These are phyloP conservation scores for Rhabditophanes sp. DNA, from an alignment of 2,888 invertebrate genomes.

Conservation along the genomic window DNA sequence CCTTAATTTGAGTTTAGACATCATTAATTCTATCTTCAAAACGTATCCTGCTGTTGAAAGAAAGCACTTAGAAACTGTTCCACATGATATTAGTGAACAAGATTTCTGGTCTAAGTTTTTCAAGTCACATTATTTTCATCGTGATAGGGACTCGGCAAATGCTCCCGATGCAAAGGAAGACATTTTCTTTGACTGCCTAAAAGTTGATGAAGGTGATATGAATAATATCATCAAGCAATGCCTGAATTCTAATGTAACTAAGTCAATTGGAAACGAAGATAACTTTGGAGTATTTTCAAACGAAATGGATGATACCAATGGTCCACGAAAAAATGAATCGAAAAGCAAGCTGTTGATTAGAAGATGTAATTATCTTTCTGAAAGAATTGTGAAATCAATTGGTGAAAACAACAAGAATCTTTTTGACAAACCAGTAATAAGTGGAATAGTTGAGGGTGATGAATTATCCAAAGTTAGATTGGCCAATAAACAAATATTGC, in stretches of 20 bases:
- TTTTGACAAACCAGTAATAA: neutral
- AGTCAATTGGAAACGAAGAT: slow-evolving; percentile 6
- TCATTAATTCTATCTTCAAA: slow-evolving; percentile 92
- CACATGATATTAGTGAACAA: slow-evolving; percentile 76
- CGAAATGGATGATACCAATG: slow-evolving; percentile 7
- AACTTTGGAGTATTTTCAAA: slow-evolving; percentile 2
- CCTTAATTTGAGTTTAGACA: slow-evolving; percentile 86
- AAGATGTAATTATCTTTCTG: slow-evolving; percentile 40
- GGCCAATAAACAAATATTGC: neutral
- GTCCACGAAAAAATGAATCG: neutral
- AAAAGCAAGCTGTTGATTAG: slow-evolving; percentile 16
- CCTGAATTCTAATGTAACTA: neutral
- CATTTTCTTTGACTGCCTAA: slow-evolving; percentile 89
- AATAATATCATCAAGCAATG: slow-evolving; percentile 6
- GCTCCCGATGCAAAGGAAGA: slow-evolving; percentile 70
- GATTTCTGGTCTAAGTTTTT: slow-evolving; percentile 99
- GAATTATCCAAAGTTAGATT: slow-evolving; percentile 3
- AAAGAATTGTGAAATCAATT: slow-evolving; percentile 21
- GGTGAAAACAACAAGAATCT: slow-evolving; percentile 1
- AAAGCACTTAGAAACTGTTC: slow-evolving; percentile 89
- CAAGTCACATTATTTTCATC: slow-evolving; percentile 78
- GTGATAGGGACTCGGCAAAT: slow-evolving; percentile 57
- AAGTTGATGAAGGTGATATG: slow-evolving; percentile 65
- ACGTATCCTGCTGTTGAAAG: slow-evolving; percentile 90
- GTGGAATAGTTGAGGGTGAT: neutral